Evolutionary conservation across 2,888 invertebrate species (phyloP), one percentile per base, ranked within the genome.

Genomic region (Drepana falcataria): DNA sequence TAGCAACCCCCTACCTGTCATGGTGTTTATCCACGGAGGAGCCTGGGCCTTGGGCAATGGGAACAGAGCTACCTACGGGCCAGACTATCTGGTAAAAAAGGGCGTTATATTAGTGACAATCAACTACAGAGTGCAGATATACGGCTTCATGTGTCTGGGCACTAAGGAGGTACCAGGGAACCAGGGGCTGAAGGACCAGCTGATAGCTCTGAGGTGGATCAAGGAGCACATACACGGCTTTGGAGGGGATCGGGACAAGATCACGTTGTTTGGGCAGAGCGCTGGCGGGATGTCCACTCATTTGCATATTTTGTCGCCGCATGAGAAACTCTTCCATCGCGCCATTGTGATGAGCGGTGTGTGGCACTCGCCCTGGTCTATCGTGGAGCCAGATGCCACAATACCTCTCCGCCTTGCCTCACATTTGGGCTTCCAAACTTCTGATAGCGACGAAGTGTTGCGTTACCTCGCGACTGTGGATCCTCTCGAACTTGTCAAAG

Each of bases 111-210:
- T 78, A 4, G 65, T 75, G 0, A 61, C 66, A 0, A 48, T 69
- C 0, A 73, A 73, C 53, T 76, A 71, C 40, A 59, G 74, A 47
- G 37, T 73, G 5, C 73, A 71, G 0, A 58, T 61, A 3, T 74
- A 68, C 35, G 79, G 79, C 4, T 79, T 79, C 37, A 60, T 79
- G 54, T 66, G 66, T 21, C n/a, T 65, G 0, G 60, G 58, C 9
- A 58, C 55, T 35, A 66, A 68, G 2, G 68, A 72, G 4, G 65
- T 75, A 3, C 71, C 79, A 2, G 79, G 79, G 2, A 79, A 79
- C 55, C 73, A 74, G 57, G 79, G 77, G 3, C 53, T 79, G 2
- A 79, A 73, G 58, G 79, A 79, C 49, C 74, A 74, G 53, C 48
- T 68, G 0, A 40, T 71, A 35, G 79, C 75, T 7, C 40, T 79